Conservation (phyloP, 1,140 invertebrate genomes). For the Apis florea region DNA sequence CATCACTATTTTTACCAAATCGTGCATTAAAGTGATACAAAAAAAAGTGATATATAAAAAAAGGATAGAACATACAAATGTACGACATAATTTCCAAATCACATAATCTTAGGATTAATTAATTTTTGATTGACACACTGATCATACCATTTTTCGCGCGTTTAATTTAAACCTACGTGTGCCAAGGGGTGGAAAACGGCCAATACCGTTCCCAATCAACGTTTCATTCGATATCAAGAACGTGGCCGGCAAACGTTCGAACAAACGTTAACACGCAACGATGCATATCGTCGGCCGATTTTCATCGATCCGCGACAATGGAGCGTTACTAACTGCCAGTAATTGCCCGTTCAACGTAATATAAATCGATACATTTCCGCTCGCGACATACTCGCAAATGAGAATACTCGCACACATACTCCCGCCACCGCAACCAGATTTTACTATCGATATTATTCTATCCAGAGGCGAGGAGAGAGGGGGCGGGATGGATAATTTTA, state of each 20-base stretch:
- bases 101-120: too few relatives aligned
- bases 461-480: conserved; percentile 12
- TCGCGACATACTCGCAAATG: conserved; percentile 37
- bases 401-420: conserved; percentile 9
- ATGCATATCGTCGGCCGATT: conserved; percentile 28
- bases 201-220: not conserved
- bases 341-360: conserved; percentile 58
- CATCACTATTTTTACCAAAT: too few relatives aligned
- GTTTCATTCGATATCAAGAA: conserved; percentile 4
- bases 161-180: too few relatives aligned
- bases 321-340: conserved; percentile 61
- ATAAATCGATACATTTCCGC: conserved; percentile 61
- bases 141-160: too few relatives aligned
- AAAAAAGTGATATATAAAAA: too few relatives aligned
- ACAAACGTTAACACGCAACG: conserved; percentile 12
- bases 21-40: too few relatives aligned
- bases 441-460: conserved; percentile 58
- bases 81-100: too few relatives aligned
- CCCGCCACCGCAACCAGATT: conserved; percentile 44
- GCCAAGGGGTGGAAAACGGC: too few relatives aligned
- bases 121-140: too few relatives aligned
- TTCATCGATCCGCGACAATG: conserved; percentile 56
- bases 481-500: conserved; percentile 49
- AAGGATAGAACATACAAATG: too few relatives aligned
- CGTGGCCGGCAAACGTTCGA: not conserved